phyloP scores from a whole-genome alignment of 2,888 invertebrate genomes.

The Phrixothrix hirtus region DNA sequence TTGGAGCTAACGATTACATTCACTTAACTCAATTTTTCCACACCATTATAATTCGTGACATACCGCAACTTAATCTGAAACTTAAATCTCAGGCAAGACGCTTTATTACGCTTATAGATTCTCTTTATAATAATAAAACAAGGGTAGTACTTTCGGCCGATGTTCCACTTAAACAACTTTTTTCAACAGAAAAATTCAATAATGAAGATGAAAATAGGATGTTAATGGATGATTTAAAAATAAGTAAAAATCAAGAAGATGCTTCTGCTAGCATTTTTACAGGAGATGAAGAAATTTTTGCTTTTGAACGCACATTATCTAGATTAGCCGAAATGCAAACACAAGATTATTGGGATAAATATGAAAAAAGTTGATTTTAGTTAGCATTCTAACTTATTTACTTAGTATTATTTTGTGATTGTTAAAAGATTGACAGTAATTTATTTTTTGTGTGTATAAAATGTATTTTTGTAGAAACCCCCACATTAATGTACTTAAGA shows the following conservation, averaged over 20 bases:
- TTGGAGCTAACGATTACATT: slow-evolving; percentile 94
- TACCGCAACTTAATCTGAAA: slow-evolving; percentile 80
- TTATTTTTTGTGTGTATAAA: slow-evolving; percentile 7
- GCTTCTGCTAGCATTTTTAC: slow-evolving; percentile 90
- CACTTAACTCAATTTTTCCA: slow-evolving; percentile 93
- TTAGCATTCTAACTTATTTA: background rate
- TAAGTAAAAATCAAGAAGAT: slow-evolving; percentile 74
- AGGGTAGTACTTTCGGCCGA: slow-evolving; percentile 85
- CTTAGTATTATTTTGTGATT: slow-evolving; percentile 14
- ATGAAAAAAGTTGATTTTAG: slow-evolving; percentile 5
- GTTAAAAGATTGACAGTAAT: background rate
- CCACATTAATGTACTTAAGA: too few species aligned
- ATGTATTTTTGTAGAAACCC: too few species aligned
- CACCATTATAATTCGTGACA: slow-evolving; percentile 87
- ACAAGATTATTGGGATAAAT: slow-evolving; percentile 82
- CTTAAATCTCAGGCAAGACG: slow-evolving; percentile 86
- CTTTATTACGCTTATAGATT: slow-evolving; percentile 96
- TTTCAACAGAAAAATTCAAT: slow-evolving; percentile 62
- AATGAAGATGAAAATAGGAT: slow-evolving; percentile 76
- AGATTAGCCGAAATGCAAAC: slow-evolving; percentile 96
- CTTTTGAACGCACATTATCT: slow-evolving; percentile 92
- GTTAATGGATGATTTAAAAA: slow-evolving; percentile 94
- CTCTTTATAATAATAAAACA: slow-evolving; percentile 92
- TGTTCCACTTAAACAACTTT: slow-evolving; percentile 74
- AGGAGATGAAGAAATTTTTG: slow-evolving; percentile 97